Evolutionary conservation across 2,797 vertebrate species (phyloP).

Genomic region (Aeoliscus strigatus): DNA sequence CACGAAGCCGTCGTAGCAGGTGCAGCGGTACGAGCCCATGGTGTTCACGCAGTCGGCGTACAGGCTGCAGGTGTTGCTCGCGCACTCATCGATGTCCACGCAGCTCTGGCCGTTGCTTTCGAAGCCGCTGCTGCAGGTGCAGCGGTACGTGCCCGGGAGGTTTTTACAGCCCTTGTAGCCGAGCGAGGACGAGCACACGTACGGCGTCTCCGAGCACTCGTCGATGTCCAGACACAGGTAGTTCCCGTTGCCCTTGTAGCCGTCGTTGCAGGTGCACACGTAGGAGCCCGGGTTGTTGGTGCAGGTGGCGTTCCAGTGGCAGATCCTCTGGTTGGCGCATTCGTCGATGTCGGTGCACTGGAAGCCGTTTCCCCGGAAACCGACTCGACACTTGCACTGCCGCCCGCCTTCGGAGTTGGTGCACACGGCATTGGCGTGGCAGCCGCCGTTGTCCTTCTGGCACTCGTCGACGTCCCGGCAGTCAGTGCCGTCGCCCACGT

Average conservation of each 20-base stretch:
- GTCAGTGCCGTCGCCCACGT: slow-evolving; percentile 67
- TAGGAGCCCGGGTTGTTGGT: slow-evolving; percentile 79
- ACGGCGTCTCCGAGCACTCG: slow-evolving; percentile 76
- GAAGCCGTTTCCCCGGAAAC: slow-evolving; percentile 75
- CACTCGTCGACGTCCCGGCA: slow-evolving; percentile 80
- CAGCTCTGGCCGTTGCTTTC: slow-evolving; percentile 71
- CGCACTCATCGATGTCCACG: slow-evolving; percentile 77
- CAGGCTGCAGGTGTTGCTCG: slow-evolving; percentile 64
- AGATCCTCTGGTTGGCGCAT: slow-evolving; percentile 58
- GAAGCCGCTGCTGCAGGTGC: slow-evolving; percentile 74
- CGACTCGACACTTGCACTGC: slow-evolving; percentile 67
- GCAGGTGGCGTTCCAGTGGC: slow-evolving; percentile 84
- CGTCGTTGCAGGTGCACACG: slow-evolving; percentile 74
- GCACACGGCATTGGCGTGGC: slow-evolving; percentile 69
- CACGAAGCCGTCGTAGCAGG: slow-evolving; percentile 69
- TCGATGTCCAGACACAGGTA: slow-evolving; percentile 82
- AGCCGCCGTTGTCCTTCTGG: slow-evolving; percentile 70
- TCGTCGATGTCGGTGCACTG: slow-evolving; percentile 74
- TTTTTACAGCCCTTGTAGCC: slow-evolving; percentile 80
- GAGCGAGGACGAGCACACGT: slow-evolving; percentile 62
- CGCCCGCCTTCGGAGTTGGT: slow-evolving; percentile 71
- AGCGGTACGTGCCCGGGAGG: slow-evolving; percentile 72
- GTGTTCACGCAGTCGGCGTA: slow-evolving; percentile 73
- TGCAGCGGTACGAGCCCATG: slow-evolving; percentile 71
- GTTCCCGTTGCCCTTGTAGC: slow-evolving; percentile 83